A percentile compares a stretch with the other conserved stretches of the same genome.
phyloP scores from a whole-genome alignment of 2,113 vertebrate species.

The Pseudolaguvia tuberculata region DNA sequence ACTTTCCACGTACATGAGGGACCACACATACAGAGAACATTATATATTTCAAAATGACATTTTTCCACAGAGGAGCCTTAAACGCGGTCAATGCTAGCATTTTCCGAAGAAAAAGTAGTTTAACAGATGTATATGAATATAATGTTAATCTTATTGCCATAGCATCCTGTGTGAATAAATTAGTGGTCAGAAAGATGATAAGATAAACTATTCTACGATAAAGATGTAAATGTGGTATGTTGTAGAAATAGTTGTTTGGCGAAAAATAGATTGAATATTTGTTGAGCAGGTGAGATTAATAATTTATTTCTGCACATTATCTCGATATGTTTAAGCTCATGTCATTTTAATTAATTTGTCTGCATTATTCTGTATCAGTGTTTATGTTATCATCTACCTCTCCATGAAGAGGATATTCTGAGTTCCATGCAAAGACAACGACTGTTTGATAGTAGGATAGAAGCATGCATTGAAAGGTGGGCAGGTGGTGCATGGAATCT shows the following conservation, averaged over 20 bases:
- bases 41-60: conserved; percentile 99
- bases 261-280: conserved; percentile 5
- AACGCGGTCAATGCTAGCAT: conserved; percentile 45
- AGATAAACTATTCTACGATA: neutral
- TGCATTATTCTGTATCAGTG: neutral
- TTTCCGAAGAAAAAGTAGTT: conserved; percentile 24
- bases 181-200: neutral
- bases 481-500: conserved; percentile 27
- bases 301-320: conserved; percentile 2
- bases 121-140: conserved; percentile 29
- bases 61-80: conserved; percentile 61
- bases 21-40: conserved; percentile 85
- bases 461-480: conserved; percentile 39
- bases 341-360: neutral
- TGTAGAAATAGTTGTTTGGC: neutral
- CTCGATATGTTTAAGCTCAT: neutral
- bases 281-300: neutral
- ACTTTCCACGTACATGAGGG: conserved; percentile 91
- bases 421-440: conserved; percentile 43
- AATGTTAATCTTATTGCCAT: neutral
- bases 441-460: conserved; percentile 9
- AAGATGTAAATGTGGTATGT: neutral
- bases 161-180: conserved; percentile 6
- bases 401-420: conserved; percentile 27
- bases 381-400: conserved; percentile 2